Evolutionary conservation across 1,140 invertebrate genomes (phyloP), one percentile per base, ranked within the genome.

Genomic region (Leptoteleia sp.): DNA sequence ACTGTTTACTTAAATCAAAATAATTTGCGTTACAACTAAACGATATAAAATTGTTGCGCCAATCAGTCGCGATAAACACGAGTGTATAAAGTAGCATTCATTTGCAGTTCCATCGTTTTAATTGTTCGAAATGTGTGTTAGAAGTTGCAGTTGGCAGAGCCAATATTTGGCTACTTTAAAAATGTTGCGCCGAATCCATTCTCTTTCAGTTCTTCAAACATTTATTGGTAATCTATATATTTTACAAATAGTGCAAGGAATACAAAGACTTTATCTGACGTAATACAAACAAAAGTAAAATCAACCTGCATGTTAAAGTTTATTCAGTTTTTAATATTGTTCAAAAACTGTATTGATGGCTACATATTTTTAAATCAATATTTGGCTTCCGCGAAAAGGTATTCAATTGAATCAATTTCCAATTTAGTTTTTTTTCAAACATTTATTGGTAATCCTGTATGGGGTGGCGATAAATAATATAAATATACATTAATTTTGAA

Each of bases 261-360:
- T 31, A 70, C 54, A 76, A 64, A 76, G 73, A 68, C 57, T 76
- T 76, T 68, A 70, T 48, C 55, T 57, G 55, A 76, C 64, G 62
- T 67, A 76, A 62, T 55, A 48, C 47, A 76, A 76, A 68, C 48
- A 76, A 68, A 55, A 54, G 45, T 68, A 55, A 62, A 68, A 61
- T 68, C 72, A 68, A 68, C 72, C 52, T 37, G 62, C 54, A 57
- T 50, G 54, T 47, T 45, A 19, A 55, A 68, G 55, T 62, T 76
- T 70, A 76, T 76, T 76, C 64, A 70, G 70, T 68, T 76, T 76
- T 70, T 55, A 76, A 76, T 64, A 76, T 70, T 62, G 38, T 70
- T 68, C 68, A 67, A 67, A 75, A 76, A 68, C 38, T 67, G 38
- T 67, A 76, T 68, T 67, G 47, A 76, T 76, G 38, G 55, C 54